Evolutionary conservation across 2,797 vertebrate genomes (phyloP), one percentile per base, ranked within the genome.

Genomic region (Megaceryle alcyon): DNA sequence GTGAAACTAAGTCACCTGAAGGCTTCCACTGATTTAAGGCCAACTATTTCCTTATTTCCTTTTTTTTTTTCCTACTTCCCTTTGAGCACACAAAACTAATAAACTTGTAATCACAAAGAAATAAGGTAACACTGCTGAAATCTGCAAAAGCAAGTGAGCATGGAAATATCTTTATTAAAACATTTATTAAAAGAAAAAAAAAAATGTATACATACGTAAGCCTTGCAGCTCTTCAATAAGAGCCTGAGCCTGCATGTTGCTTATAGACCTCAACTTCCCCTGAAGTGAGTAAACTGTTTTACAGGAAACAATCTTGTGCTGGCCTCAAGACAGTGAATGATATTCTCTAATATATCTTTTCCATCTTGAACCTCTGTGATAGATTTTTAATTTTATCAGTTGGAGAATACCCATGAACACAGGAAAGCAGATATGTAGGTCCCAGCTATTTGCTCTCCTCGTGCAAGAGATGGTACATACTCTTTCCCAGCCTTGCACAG

Each of bases 161-260:
- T 35, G 23, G 59, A 90, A 92, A 92, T 81, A 10, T 7, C 23
- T 66, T 61, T 60, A 15, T 41, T 41, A 41, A 41, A 41, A 41
- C 41, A 15, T 41, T 41, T 41, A 41, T 41, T 41, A 41, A 41
- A 41, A 41, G 41, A 41, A 41, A 41, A 41, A 41, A 39, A n/a
- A 39, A 12, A 41, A 26, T 8, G 14, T 49, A 26, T 26, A 26
- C 25, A 68, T 81, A 17, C 72, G 65, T 25, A 79, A 83, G 70
- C 88, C 88, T 90, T 81, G 53, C 41, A 94, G 92, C 43, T 81
- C 48, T 94, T 90, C 77, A 88, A 21, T 92, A 83, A 92, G 9
- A 88, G 29, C 14, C 29, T 71, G n/a, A 87, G 23, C 53, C 37
- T 85, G 26, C n/a, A 14, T 5, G 35, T 48, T 77, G 65, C 60